Evolutionary conservation across 64 coral and sea anemone genomes (phyloP).

Genomic region (Montipora foliosa): DNA sequence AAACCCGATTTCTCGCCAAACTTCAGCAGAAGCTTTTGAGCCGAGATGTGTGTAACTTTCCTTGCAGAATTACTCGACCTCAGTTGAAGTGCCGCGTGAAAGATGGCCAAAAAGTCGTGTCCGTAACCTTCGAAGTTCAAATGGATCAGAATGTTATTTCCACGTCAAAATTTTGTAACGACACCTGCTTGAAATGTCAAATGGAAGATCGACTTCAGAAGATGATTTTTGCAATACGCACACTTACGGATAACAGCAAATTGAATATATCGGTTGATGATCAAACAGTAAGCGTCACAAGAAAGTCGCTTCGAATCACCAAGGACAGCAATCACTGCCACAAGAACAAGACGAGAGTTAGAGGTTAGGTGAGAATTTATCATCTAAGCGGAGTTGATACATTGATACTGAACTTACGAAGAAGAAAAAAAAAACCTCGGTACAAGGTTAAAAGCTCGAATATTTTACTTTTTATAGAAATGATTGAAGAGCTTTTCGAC

Average conservation of each 20-base stretch:
- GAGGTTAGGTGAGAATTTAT: slow-evolving; percentile 33
- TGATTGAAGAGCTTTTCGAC: no score
- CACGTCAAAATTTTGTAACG: slow-evolving; percentile 73
- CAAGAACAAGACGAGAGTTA: slow-evolving; percentile 46
- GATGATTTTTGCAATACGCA: slow-evolving; percentile 69
- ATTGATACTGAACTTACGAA: no score
- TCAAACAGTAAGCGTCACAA: slow-evolving; percentile 51
- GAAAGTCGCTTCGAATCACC: slow-evolving; percentile 28
- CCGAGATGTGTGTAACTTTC: slow-evolving; percentile 64
- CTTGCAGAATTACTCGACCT: slow-evolving; percentile 58
- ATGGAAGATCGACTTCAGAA: slow-evolving; percentile 74
- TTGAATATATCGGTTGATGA: slow-evolving; percentile 73
- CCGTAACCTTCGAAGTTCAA: slow-evolving; percentile 75
- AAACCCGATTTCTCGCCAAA: slow-evolving; percentile 41
- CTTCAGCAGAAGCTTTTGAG: slow-evolving; percentile 57
- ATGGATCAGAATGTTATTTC: slow-evolving; percentile 38
- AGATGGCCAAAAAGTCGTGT: slow-evolving; percentile 14
- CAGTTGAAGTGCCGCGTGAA: slow-evolving; percentile 37
- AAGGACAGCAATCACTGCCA: background rate
- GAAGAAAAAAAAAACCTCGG: no score
- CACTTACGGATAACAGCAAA: slow-evolving; percentile 38
- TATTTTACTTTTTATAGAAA: no score
- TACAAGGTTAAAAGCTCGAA: no score
- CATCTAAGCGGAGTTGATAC: background rate
- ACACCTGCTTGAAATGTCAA: slow-evolving; percentile 74